A percentile compares a stretch with the other conserved stretches of the same genome.
Evolutionary conservation across 2,797 vertebrate genomes (phyloP).

Genomic region (Danio albolineatus): DNA sequence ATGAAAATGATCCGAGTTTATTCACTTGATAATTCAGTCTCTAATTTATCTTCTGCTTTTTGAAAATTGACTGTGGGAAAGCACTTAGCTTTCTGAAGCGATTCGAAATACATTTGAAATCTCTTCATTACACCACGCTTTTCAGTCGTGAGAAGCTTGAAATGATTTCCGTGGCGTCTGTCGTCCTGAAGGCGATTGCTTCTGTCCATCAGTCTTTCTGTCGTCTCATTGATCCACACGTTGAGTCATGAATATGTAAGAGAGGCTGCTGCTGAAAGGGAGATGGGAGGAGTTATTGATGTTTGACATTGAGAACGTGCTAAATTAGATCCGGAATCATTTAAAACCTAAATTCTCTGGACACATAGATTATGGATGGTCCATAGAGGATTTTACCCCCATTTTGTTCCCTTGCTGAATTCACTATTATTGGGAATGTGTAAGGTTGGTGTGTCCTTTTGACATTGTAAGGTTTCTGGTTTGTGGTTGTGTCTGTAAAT

Average conservation of each 20-base stretch:
- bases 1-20: not conserved
- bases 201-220: slow-evolving; percentile 76
- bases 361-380: slow-evolving; percentile 48
- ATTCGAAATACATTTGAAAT: slow-evolving; percentile 10
- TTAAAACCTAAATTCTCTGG: slow-evolving; percentile 56
- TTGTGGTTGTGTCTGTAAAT: not conserved
- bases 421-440: not conserved
- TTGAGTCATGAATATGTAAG: slow-evolving; percentile 76
- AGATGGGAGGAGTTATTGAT: slow-evolving; percentile 59
- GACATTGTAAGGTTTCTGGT: not conserved
- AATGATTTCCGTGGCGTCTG: slow-evolving; percentile 11
- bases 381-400: slow-evolving; percentile 38
- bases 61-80: not conserved
- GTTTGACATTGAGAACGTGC: slow-evolving; percentile 71
- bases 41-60: not conserved
- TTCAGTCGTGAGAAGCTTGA: not conserved
- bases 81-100: slow-evolving; percentile 1
- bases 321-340: slow-evolving; percentile 65
- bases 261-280: slow-evolving; percentile 57
- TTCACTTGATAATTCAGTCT: not conserved
- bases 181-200: slow-evolving; percentile 48
- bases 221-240: slow-evolving; percentile 74
- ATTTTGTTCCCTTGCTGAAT: not conserved
- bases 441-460: slow-evolving; percentile 15
- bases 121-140: not conserved